Evolutionary conservation across 2,888 invertebrate genomes (phyloP).

Genomic region (Timema cristinae): DNA sequence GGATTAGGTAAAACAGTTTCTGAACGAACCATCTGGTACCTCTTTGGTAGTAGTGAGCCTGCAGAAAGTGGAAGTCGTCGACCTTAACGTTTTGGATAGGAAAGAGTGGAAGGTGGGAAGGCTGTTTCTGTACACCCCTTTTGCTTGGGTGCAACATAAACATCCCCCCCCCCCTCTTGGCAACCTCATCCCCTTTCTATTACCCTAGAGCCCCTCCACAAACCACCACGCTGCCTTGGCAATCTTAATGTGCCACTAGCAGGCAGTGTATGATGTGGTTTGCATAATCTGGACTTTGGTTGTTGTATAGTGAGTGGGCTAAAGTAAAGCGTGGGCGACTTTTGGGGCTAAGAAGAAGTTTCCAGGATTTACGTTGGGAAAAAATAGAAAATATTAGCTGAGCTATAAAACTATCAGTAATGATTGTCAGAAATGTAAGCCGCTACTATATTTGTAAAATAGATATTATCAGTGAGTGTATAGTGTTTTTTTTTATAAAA

Average conservation of each 20-base stretch:
- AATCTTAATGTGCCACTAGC: constrained; percentile 28
- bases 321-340: constrained; percentile 2
- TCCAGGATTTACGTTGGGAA: too few relatives aligned
- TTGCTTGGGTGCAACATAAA: constrained; percentile 25
- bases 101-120: neutral
- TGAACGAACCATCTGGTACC: constrained; percentile 29
- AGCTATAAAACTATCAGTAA: too few relatives aligned
- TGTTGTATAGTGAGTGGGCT: constrained; percentile 15
- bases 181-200: neutral
- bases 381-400: too few relatives aligned
- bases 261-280: constrained; percentile 26
- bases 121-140: too few relatives aligned
- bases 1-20: constrained; percentile 31
- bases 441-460: too few relatives aligned
- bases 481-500: too few relatives aligned
- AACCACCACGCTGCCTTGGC: neutral
- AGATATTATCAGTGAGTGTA: too few relatives aligned
- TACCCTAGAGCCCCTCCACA: too few relatives aligned
- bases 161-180: constrained; percentile 23
- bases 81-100: constrained; percentile 15
- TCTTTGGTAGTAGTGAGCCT: neutral
- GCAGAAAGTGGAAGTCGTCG: neutral
- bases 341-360: neutral
- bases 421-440: too few relatives aligned
- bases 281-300: constrained; percentile 30